A percentile compares a stretch with the other conserved stretches of the same genome.
Evolutionary conservation across 2,888 invertebrate species (phyloP).

Genomic region (Meghimatium bilineatum): DNA sequence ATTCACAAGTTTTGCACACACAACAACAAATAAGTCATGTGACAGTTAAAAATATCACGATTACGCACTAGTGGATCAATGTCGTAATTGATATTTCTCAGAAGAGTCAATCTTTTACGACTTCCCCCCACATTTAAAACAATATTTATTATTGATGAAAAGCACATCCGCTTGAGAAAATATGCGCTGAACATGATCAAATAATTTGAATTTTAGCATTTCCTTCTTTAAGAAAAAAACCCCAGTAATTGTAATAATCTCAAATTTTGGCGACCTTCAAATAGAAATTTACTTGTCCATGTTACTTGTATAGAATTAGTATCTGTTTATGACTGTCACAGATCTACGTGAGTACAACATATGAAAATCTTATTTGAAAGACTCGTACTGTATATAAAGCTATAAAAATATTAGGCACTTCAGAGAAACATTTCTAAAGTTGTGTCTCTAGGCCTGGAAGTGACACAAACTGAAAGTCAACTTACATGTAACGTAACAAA

Average conservation of each 20-base stretch:
- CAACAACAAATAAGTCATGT: not conserved
- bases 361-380: slow-evolving; percentile 34
- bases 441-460: slow-evolving; percentile 2
- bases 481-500: slow-evolving; percentile 36
- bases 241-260: not conserved
- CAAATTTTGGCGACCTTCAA: slow-evolving; percentile 1
- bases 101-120: not conserved
- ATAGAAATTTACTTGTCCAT: not conserved
- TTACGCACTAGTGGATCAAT: not conserved
- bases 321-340: not conserved
- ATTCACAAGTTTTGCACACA: not conserved
- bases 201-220: not conserved
- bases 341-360: slow-evolving; percentile 12
- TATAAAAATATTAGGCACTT: slow-evolving; percentile 33
- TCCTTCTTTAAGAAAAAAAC: too few species aligned
- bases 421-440: slow-evolving; percentile 25
- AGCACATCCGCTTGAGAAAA: not conserved
- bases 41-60: not conserved
- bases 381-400: slow-evolving; percentile 34
- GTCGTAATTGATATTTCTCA: not conserved
- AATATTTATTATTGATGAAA: not conserved
- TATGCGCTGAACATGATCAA: not conserved
- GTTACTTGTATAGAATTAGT: not conserved
- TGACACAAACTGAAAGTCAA: slow-evolving; percentile 34
- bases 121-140: not conserved